Evolutionary conservation across 2,888 invertebrate species (phyloP), one percentile per base, ranked within the genome.

Genomic region (Ornithoptera alexandrae): DNA sequence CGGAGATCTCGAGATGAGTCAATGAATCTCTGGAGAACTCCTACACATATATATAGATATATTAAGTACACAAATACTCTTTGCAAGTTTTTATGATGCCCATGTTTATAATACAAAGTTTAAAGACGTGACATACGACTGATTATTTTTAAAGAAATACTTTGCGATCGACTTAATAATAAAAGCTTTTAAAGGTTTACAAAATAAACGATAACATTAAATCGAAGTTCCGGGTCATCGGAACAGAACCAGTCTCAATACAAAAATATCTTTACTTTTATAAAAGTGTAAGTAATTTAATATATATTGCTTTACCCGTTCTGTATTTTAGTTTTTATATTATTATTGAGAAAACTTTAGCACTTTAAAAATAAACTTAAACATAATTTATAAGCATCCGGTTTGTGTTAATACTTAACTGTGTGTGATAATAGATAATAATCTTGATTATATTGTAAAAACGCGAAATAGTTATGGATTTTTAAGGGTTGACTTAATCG

Each of bases 191-290:
- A 46, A 46, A 46, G 12, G 15, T 50, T 67, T 24, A 60, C 60
- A 56, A 15, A 53, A 58, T 39, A 68, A 71, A 71, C 68, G 64
- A 64, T 56, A 57, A 64, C 64, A 58, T 56, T 65, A 18, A 58
- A 58, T 22, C 42, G 22, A 42, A 59, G 65, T 65, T 65, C 65
- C 65, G 59, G 59, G 65, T 65, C 65, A 65, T 65, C 59, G 58
- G 46, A 59, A 59, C 22, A 65, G 24, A 65, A 65, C 65, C 65
- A 65, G 65, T 65, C 30, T 65, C n/a, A 24, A 46, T 42, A 65
- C 42, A 65, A 65, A 59, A 65, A 65, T 59, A 65, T 59, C 46
- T 50, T 65, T 30, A 39, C 5, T 42, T 46, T 24, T 6, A 42
- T 42, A 65, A 65, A 65, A 42, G 36, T n/a, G 46, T 59, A 59